These are phyloP conservation scores for Lagodon rhomboides DNA, from an alignment of 2,797 vertebrate species.

Conservation along the genomic window DNA sequence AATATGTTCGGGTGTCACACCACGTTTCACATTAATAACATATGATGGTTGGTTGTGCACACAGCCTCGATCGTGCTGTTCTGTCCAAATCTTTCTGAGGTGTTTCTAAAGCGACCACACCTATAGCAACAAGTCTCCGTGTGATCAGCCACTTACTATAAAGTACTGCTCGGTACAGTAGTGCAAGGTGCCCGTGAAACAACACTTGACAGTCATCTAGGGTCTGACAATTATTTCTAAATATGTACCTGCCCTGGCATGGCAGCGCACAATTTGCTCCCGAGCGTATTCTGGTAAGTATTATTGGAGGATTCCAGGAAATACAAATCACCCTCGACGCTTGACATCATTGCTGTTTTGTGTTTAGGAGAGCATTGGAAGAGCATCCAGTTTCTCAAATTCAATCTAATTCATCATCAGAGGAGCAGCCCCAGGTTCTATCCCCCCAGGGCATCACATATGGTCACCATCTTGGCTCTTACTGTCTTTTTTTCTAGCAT, in stretches of 20 bases:
- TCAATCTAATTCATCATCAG: slow-evolving; percentile 26
- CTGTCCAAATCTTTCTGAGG: too few relatives aligned
- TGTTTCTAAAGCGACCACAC: too few relatives aligned
- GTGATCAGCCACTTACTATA: too few relatives aligned
- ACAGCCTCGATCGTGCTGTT: too few relatives aligned
- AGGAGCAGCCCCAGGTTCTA: slow-evolving; percentile 11
- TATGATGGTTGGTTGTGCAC: too few relatives aligned
- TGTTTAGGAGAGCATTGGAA: slow-evolving; percentile 8
- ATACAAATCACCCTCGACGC: slow-evolving; percentile 2
- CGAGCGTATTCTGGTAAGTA: not conserved
- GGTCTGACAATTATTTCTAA: not conserved
- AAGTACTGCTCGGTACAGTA: not conserved
- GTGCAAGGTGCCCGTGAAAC: not conserved
- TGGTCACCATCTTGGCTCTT: slow-evolving; percentile 22
- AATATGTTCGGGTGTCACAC: too few relatives aligned
- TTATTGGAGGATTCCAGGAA: slow-evolving; percentile 4
- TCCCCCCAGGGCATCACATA: slow-evolving; percentile 28
- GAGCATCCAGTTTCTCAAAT: slow-evolving; percentile 6
- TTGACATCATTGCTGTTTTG: not conserved
- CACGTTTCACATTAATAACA: too few relatives aligned
- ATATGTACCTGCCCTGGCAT: not conserved
- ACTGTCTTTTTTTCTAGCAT: not conserved
- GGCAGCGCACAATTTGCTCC: not conserved
- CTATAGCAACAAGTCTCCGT: too few relatives aligned
- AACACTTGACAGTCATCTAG: not conserved